Base-by-base conservation (phyloP, 2,797 vertebrate species). In the Pseudopleuronectes americanus region DNA sequence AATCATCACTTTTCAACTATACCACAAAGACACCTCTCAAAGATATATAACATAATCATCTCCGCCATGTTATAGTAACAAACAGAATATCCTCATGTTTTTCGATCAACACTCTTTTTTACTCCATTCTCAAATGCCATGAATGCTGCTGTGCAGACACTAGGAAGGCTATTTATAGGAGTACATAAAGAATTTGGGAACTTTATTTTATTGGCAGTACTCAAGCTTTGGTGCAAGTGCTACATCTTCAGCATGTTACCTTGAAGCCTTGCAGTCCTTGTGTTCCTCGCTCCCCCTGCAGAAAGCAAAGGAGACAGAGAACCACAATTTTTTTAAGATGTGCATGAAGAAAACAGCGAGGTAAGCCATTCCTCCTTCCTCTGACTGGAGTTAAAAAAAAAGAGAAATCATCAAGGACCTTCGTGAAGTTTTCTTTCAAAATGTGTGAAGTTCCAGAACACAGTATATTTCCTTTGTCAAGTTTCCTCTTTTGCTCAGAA, bases 211-310 rank as follows among this genome's bases (percentile, higher is more conserved):
- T 52, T 31, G 19, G n/a, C 47, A 48, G 23, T 62, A 43, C n/a
- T 77, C 9, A 76, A 69, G 52, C 54, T 71, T 74, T 64, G 58
- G 33, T 80, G 55, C 31, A 45, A 74, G 57, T 36, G 22, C n/a
- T 51, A 24, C 57, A 59, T 68, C 59, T 69, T 70, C 38, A 74
- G 75, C 47, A 63, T 54, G 75, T 92, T 95, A 97, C 96, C 96
- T 97, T 97, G 64, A 93, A 73, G 81, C 96, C 96, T 85, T 91
- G 94, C 1, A 76, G 89, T 83, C 96, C 96, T 71, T 92, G 90
- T 83, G 90, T 53, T 77, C 96, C 96, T 74, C 55, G 90, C 82
- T 95, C 93, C 68, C 96, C 96, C 97, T 97, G 86, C 33, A 78
- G 65, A 79, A 80, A 58, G 41, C 24, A 64, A 71, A 82, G 45